phyloP scores from a whole-genome alignment of 2,113 vertebrate genomes.

The Myrmophylax atrothorax region DNA sequence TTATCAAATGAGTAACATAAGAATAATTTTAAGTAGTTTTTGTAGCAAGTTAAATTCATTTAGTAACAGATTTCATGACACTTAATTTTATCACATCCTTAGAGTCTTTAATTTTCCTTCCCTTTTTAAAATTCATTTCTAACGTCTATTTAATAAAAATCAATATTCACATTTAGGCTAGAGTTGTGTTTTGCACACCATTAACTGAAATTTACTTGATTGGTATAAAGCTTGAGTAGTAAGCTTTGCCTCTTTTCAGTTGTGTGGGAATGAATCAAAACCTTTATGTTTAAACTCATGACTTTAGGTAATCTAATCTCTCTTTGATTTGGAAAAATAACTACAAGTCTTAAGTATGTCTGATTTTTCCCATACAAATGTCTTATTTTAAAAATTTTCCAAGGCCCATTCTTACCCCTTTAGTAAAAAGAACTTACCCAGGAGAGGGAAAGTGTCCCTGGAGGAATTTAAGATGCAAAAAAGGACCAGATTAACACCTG shows the following conservation, averaged over 20 bases:
- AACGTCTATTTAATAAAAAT: background rate
- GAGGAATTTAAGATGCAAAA: background rate
- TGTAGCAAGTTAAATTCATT: conserved; percentile 44
- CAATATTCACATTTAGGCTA: background rate
- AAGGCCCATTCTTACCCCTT: background rate
- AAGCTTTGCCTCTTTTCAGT: background rate
- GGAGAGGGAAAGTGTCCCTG: background rate
- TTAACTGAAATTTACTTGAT: background rate
- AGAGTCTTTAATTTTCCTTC: conserved; percentile 34
- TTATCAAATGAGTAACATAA: conserved; percentile 52
- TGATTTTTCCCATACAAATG: background rate
- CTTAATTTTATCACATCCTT: conserved; percentile 40
- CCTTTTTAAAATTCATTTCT: background rate
- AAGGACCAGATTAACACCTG: background rate
- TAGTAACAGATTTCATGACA: conserved; percentile 38
- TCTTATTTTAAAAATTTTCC: background rate
- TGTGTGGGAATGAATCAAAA: background rate
- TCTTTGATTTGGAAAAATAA: background rate
- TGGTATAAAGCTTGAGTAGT: background rate
- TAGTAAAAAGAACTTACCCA: background rate
- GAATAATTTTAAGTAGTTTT: conserved; percentile 45
- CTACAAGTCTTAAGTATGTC: background rate
- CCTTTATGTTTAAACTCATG: background rate
- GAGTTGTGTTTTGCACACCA: background rate
- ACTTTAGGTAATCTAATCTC: background rate